Base-by-base conservation (phyloP, 2,113 vertebrate genomes). In the Neofelis nebulosa region DNA sequence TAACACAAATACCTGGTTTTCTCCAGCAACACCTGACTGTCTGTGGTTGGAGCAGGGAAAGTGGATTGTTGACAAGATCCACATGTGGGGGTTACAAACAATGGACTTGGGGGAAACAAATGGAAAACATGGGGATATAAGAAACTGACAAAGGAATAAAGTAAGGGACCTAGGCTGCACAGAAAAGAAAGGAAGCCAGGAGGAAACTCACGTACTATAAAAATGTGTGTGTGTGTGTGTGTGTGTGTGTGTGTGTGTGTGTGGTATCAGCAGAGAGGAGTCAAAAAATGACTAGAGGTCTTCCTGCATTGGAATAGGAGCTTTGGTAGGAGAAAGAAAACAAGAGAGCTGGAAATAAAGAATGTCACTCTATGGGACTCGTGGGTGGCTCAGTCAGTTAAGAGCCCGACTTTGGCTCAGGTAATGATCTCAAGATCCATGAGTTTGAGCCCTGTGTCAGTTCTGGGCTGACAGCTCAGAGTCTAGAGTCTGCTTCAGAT, bases 201-300 rank as follows among this genome's bases (percentile, higher is more conserved):
- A 96, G n/a, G 61, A 61, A 63, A 52, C 4, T 63, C 25, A 31
- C 1, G 7, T 21, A 80, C 27, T 12, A 55, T 3, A 52, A 79
- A 68, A 55, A 52, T 21, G 55, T 19, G 45, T 36, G 31, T 71
- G n/a, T 55, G 74, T 45, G 55, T 31, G 48, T 55, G 36, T 23
- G 4, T 82, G 48, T 14, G 11, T 52, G 36, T 12, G 21, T 50
- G 69, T 55, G 63, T n/a, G 61, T 4, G 65, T 19, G 6, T 29
- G 65, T 16, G 19, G 11, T 9, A 2, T 1, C 4, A 2, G 7
- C 2, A 18, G 33, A 16, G 10, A 19, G 36, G 38, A 81, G 33
- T 52, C 61, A 86, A 52, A 91, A 89, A 52, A 84, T 15, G 45
- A 78, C 14, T 18, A 23, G 63, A 45, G 5, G 31, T 85, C 61